These are phyloP conservation scores for Euura saliciscinereae DNA, from an alignment of 1,140 invertebrate genomes.

Conservation along the genomic window DNA sequence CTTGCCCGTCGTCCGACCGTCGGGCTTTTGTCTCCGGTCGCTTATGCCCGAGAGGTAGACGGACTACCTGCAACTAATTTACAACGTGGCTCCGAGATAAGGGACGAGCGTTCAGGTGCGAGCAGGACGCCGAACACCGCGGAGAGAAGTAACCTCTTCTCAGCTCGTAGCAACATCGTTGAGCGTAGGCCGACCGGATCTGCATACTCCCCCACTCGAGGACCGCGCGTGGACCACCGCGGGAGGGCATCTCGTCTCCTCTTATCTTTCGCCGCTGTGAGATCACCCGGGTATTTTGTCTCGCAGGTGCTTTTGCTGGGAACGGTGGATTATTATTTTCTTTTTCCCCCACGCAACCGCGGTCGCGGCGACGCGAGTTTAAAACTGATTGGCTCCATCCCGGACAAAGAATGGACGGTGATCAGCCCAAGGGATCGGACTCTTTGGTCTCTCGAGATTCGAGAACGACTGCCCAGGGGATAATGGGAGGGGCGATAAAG, in stretches of 20 bases:
- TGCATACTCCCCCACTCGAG: slow-evolving; percentile 1
- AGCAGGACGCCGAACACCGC: neutral
- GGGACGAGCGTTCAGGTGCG: slow-evolving; percentile 15
- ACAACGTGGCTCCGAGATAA: slow-evolving; percentile 35
- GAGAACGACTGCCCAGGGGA: neutral
- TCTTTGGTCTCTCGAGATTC: no score
- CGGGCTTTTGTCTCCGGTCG: no score
- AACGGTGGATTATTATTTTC: no score
- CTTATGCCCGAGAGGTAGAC: neutral
- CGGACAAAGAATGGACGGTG: no score
- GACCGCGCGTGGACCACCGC: neutral
- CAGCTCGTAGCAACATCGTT: slow-evolving; percentile 1
- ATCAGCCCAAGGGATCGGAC: no score
- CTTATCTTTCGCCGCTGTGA: neutral
- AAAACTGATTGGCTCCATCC: no score
- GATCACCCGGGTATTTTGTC: no score
- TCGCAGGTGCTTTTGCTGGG: no score
- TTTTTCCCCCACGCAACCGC: no score
- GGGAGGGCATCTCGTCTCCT: neutral
- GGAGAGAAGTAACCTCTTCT: neutral
- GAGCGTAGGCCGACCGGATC: neutral
- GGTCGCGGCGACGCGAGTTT: no score
- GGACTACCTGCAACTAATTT: slow-evolving; percentile 42
- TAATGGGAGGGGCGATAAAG: neutral
- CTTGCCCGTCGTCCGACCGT: no score